phyloP scores from a whole-genome alignment of 2,888 invertebrate genomes.

The Drosophila nr. fundita region DNA sequence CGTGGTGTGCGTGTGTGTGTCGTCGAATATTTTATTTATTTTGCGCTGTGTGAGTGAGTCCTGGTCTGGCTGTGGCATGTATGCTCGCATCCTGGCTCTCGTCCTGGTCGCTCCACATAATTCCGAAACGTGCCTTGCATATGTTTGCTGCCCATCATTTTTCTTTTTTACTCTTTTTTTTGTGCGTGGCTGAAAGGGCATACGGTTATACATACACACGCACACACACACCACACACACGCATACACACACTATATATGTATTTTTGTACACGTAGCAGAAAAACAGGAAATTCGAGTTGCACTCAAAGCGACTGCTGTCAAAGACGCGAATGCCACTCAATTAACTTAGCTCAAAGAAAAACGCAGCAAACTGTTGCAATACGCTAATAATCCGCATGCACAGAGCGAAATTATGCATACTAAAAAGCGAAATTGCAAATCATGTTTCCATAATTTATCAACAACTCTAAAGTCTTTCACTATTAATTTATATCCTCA shows the following conservation, averaged over 20 bases:
- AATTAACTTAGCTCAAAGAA: constrained; percentile 32
- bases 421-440: background rate
- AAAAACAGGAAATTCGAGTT: constrained; percentile 24
- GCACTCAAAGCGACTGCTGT: constrained; percentile 40
- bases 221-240: background rate
- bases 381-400: constrained; percentile 1
- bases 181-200: constrained; percentile 30
- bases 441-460: background rate
- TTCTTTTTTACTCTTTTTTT: constrained; percentile 14
- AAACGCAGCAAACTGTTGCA: constrained; percentile 22
- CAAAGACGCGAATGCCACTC: constrained; percentile 38
- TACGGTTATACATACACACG: constrained; percentile 3
- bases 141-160: constrained; percentile 46
- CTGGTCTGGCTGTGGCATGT: constrained; percentile 52
- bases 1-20: constrained; percentile 12
- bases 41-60: constrained; percentile 27
- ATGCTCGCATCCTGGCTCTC: constrained; percentile 24
- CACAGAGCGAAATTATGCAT: background rate
- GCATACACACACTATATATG: background rate
- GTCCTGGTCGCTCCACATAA: constrained; percentile 50
- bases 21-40: constrained; percentile 56
- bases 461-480: background rate
- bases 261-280: background rate
- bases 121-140: constrained; percentile 71
- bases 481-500: background rate